A percentile compares a stretch with the other conserved stretches of the same genome.
Conservation (phyloP, 2,888 invertebrate genomes). For the Crepidodera aurea region DNA sequence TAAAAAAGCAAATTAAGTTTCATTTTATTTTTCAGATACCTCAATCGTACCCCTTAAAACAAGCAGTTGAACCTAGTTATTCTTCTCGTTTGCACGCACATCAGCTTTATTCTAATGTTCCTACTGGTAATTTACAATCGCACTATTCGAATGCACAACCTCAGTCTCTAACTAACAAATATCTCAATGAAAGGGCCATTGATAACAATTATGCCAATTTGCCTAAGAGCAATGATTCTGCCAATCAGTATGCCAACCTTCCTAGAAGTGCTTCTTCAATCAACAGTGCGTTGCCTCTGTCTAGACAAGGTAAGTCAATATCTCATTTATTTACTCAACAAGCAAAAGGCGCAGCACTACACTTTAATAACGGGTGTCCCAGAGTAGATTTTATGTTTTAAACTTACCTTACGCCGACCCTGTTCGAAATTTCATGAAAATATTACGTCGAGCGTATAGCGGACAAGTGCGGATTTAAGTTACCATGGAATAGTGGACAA, state of each 20-base stretch:
- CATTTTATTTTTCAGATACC: slow-evolving; percentile 68
- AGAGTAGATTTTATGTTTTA: too few relatives aligned
- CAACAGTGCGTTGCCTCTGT: slow-evolving; percentile 42
- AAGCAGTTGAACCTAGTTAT: slow-evolving; percentile 77
- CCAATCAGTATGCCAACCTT: slow-evolving; percentile 45
- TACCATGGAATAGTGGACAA: too few relatives aligned
- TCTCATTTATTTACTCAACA: background rate
- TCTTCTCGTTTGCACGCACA: slow-evolving; percentile 71
- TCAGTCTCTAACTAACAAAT: slow-evolving; percentile 42
- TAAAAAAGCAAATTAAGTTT: too few relatives aligned
- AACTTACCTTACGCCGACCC: too few relatives aligned
- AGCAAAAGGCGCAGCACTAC: too few relatives aligned
- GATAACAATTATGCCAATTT: slow-evolving; percentile 52
- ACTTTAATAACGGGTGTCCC: too few relatives aligned
- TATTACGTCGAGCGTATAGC: too few relatives aligned
- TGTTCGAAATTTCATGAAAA: too few relatives aligned
- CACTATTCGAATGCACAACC: slow-evolving; percentile 54
- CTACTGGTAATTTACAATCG: slow-evolving; percentile 57
- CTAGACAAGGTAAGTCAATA: slow-evolving; percentile 37
- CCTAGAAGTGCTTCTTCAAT: slow-evolving; percentile 44
- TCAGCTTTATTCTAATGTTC: slow-evolving; percentile 60
- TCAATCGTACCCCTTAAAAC: slow-evolving; percentile 76
- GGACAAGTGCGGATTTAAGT: too few relatives aligned
- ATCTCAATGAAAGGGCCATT: slow-evolving; percentile 37
- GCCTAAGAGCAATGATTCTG: slow-evolving; percentile 35